Percentiles rank a stretch among this genome's conserved stretches.
Evolutionary conservation across 92 coral and sea anemone species (phyloP).

Genomic region (Siderastrea siderea): DNA sequence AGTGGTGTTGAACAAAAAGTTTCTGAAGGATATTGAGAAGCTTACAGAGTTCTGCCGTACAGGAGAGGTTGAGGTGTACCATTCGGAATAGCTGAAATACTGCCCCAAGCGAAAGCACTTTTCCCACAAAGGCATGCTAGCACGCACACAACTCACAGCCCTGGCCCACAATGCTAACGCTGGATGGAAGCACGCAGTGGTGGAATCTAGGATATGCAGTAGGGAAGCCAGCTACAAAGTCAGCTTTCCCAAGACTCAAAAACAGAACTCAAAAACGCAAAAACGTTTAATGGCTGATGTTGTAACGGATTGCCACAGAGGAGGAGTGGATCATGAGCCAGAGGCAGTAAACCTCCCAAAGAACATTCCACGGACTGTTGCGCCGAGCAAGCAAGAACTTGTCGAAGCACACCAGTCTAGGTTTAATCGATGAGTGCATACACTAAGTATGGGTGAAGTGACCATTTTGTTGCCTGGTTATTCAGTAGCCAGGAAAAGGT

Average conservation of each 20-base stretch:
- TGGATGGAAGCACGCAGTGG: constrained; percentile 59
- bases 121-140: too few species aligned
- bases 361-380: constrained; percentile 30
- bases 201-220: constrained; percentile 27
- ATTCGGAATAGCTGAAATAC: too few species aligned
- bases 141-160: too few species aligned
- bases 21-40: too few species aligned
- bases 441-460: too few species aligned
- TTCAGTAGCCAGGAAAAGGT: too few species aligned
- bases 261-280: constrained; percentile 51
- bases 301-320: constrained; percentile 26
- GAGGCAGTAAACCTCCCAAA: constrained; percentile 33
- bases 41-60: too few species aligned
- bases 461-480: too few species aligned
- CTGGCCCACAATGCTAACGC: constrained; percentile 58
- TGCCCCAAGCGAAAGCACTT: too few species aligned
- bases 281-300: constrained; percentile 34
- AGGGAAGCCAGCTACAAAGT: constrained; percentile 55
- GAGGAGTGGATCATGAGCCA: constrained; percentile 36
- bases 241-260: constrained; percentile 52
- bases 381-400: constrained; percentile 53
- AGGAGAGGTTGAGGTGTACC: too few species aligned
- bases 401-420: constrained; percentile 36
- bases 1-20: too few species aligned
- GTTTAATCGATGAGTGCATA: constrained; percentile 40